Evolutionary conservation across 2,888 invertebrate genomes (phyloP).

Genomic region (Plusia festucae): DNA sequence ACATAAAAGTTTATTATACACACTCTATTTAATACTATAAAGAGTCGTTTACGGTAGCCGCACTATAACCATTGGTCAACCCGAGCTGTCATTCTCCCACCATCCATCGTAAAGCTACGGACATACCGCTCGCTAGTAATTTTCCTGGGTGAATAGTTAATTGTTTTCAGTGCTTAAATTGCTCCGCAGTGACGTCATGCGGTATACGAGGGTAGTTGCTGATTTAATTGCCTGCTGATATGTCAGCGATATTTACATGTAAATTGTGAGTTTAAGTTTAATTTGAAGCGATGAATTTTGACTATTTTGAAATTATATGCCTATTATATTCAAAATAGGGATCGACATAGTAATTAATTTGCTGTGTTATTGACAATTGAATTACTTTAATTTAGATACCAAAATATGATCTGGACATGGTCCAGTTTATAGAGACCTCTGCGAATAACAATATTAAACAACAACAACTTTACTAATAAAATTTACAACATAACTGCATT

Average conservation of each 20-base stretch:
- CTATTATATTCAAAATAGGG: too few species aligned
- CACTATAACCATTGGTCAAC: not conserved
- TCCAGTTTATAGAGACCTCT: too few species aligned
- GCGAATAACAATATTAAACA: too few species aligned
- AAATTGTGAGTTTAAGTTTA: slow-evolving; percentile 15
- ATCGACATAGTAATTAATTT: too few species aligned
- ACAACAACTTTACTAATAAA: too few species aligned
- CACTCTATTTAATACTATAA: not conserved
- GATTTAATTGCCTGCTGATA: slow-evolving; percentile 37
- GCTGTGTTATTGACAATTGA: too few species aligned
- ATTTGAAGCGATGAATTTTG: not conserved
- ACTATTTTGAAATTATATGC: not conserved
- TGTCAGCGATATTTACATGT: slow-evolving; percentile 19
- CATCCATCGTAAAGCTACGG: not conserved
- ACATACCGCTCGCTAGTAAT: slow-evolving; percentile 26
- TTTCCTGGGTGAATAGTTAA: slow-evolving; percentile 21
- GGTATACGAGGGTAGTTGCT: slow-evolving; percentile 18
- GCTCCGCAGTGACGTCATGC: slow-evolving; percentile 27
- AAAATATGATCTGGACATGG: too few species aligned
- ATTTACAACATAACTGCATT: too few species aligned
- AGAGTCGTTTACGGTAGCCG: not conserved
- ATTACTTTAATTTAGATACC: too few species aligned
- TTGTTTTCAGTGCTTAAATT: slow-evolving; percentile 33
- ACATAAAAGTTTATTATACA: not conserved
- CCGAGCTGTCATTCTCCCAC: not conserved